A percentile compares a stretch with the other conserved stretches of the same genome.
phyloP scores from a whole-genome alignment of 2,113 vertebrate species.

The Pipa parva region DNA sequence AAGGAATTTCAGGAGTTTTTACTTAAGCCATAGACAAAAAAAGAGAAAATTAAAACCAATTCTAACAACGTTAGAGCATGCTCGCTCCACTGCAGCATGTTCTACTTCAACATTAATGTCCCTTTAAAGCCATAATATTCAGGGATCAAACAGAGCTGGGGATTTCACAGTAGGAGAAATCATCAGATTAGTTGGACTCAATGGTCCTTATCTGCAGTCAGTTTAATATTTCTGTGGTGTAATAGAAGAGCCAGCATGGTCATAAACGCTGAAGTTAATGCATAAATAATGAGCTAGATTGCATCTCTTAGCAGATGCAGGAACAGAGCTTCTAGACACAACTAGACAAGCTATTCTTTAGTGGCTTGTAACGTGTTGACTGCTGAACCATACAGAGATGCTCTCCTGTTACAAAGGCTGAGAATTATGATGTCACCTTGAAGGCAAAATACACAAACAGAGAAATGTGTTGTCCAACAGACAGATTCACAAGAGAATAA shows the following conservation, averaged over 20 bases:
- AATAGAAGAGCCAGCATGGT: background rate
- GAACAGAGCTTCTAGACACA: background rate
- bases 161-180: background rate
- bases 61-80: no score
- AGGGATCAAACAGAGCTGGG: background rate
- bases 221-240: background rate
- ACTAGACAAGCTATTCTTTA: background rate
- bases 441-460: no score
- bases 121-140: background rate
- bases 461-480: no score
- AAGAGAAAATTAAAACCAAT: no score
- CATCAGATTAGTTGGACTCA: background rate
- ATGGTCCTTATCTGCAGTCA: constrained; percentile 2
- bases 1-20: no score
- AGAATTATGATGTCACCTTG: no score
- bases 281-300: constrained; percentile 5
- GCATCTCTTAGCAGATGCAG: background rate
- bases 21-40: no score
- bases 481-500: no score
- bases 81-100: no score
- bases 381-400: background rate
- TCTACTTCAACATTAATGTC: background rate
- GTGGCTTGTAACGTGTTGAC: background rate
- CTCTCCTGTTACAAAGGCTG: background rate
- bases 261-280: background rate